These are phyloP conservation scores for Galbula dea DNA, from an alignment of 2,113 vertebrate genomes.

Conservation along the genomic window DNA sequence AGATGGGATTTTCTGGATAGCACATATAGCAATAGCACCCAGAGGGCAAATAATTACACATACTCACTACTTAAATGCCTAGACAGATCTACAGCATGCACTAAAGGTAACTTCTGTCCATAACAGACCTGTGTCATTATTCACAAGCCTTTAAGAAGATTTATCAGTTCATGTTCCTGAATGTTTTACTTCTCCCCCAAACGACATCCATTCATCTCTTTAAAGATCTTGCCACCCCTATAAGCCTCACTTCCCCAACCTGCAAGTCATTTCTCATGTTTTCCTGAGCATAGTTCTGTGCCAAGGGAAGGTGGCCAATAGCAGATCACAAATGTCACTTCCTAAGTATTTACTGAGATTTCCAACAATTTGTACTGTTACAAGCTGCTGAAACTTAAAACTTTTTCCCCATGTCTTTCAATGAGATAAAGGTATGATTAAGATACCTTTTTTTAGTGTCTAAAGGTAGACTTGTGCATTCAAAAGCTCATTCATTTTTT, in stretches of 20 bases:
- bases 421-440: background rate
- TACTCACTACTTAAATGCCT: background rate
- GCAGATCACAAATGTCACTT: background rate
- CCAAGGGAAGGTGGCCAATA: background rate
- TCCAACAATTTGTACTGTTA: background rate
- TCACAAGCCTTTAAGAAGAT: conserved; percentile 16
- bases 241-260: background rate
- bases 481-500: background rate
- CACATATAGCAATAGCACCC: background rate
- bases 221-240: background rate
- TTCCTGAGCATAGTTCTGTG: background rate
- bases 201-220: background rate
- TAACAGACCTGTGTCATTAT: background rate
- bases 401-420: background rate
- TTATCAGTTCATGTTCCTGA: background rate
- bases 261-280: background rate
- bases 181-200: background rate
- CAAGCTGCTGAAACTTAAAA: background rate
- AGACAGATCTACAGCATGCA: background rate
- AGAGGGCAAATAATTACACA: conserved; percentile 10
- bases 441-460: background rate
- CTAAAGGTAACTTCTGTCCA: conserved; percentile 3
- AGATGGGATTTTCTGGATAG: background rate
- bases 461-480: background rate
- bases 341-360: background rate